A percentile compares a stretch with the other conserved stretches of the same genome.
phyloP scores from a whole-genome alignment of 2,888 invertebrate genomes.

The Gortyna flavago region DNA sequence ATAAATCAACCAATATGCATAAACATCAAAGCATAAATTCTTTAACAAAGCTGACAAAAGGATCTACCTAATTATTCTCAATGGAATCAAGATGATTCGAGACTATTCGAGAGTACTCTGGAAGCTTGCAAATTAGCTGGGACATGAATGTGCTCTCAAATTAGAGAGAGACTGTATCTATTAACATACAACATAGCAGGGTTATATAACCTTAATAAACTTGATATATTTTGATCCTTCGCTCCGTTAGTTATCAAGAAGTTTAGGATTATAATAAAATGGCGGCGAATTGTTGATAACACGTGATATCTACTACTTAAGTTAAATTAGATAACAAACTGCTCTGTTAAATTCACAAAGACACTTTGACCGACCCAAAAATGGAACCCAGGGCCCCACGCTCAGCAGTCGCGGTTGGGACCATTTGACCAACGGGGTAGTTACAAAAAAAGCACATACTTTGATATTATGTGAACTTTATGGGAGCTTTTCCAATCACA shows the following conservation, averaged over 20 bases:
- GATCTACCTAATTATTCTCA: constrained; percentile 50
- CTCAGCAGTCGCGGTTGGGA: too few species aligned
- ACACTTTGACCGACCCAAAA: too few species aligned
- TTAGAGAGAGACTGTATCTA: constrained; percentile 34
- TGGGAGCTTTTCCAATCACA: neutral
- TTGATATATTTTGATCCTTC: neutral
- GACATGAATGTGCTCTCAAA: constrained; percentile 58
- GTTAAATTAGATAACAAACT: neutral
- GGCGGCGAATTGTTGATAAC: neutral
- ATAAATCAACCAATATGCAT: neutral
- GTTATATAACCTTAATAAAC: constrained; percentile 1
- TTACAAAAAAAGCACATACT: too few species aligned
- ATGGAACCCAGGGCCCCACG: too few species aligned
- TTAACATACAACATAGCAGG: neutral
- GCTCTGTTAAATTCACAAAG: neutral
- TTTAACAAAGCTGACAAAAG: constrained; percentile 34
- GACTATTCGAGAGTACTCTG: constrained; percentile 42
- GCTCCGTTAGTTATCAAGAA: neutral
- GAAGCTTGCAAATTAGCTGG: constrained; percentile 53
- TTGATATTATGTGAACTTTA: too few species aligned
- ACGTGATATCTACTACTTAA: neutral
- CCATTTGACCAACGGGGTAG: too few species aligned
- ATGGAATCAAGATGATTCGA: constrained; percentile 55
- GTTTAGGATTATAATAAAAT: neutral
- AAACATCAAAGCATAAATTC: neutral